These are phyloP conservation scores for Microplitis deprimator DNA, from an alignment of 2,888 invertebrate genomes.

Conservation along the genomic window DNA sequence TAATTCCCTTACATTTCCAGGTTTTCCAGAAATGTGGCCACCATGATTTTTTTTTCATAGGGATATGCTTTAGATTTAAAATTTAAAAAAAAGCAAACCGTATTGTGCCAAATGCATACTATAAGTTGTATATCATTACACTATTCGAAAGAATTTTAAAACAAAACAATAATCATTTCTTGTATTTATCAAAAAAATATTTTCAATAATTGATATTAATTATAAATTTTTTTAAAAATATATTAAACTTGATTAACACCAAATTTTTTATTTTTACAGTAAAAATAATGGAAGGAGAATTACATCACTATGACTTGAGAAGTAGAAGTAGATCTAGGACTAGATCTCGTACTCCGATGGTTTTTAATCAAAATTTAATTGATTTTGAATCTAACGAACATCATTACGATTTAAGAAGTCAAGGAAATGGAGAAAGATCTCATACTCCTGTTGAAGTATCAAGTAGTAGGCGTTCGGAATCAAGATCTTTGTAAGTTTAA, in stretches of 20 bases:
- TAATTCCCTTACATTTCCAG: too few species aligned
- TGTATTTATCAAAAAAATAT: too few species aligned
- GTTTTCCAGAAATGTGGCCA: too few species aligned
- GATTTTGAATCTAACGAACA: slow-evolving; percentile 60
- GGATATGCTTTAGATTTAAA: not conserved
- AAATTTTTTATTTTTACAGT: slow-evolving; percentile 19
- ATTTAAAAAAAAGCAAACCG: not conserved
- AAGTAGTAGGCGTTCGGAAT: slow-evolving; percentile 59
- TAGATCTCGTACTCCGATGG: slow-evolving; percentile 65
- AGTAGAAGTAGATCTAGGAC: slow-evolving; percentile 67
- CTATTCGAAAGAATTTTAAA: too few species aligned
- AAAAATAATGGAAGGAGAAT: slow-evolving; percentile 62
- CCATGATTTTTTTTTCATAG: too few species aligned
- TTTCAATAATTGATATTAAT: not conserved
- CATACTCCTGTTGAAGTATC: slow-evolving; percentile 63
- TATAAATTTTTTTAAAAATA: not conserved
- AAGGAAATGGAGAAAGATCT: slow-evolving; percentile 64
- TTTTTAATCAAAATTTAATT: slow-evolving; percentile 47
- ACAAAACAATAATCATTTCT: too few species aligned
- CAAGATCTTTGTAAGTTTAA: slow-evolving; percentile 58
- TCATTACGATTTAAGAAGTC: slow-evolving; percentile 62
- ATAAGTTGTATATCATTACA: not conserved
- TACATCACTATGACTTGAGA: slow-evolving; percentile 64
- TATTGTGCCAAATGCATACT: not conserved
- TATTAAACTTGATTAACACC: not conserved